phyloP scores from a whole-genome alignment of 1,140 invertebrate genomes.

The Bombus waltoni region DNA sequence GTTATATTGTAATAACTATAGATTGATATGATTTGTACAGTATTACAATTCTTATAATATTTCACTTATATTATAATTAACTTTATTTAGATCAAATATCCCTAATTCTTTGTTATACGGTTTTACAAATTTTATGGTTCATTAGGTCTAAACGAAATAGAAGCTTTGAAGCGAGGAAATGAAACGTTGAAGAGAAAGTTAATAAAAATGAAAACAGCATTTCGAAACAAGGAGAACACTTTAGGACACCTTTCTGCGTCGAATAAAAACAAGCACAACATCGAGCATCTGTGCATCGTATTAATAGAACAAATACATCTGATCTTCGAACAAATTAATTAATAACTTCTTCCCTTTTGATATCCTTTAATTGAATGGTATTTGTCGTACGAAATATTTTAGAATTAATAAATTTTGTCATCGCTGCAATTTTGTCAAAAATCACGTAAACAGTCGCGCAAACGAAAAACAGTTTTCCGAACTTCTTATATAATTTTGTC shows the following conservation, averaged over 20 bases:
- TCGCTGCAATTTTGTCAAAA: too few species aligned
- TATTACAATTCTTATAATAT: neutral
- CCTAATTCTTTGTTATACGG: neutral
- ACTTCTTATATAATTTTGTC: too few species aligned
- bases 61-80: neutral
- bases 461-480: too few species aligned
- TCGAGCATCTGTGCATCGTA: constrained; percentile 63
- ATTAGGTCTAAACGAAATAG: constrained; percentile 86
- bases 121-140: constrained; percentile 29
- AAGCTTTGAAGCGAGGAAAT: constrained; percentile 86
- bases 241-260: constrained; percentile 86
- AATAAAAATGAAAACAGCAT: constrained; percentile 79
- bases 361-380: too few species aligned
- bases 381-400: too few species aligned
- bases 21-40: neutral
- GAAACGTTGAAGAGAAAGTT: constrained; percentile 79
- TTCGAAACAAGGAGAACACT: constrained; percentile 81
- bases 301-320: too few species aligned
- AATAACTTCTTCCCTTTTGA: too few species aligned
- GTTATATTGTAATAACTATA: neutral
- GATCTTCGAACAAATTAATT: too few species aligned
- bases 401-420: too few species aligned
- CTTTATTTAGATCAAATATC: neutral
- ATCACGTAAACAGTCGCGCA: too few species aligned
- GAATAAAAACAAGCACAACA: constrained; percentile 81